Evolutionary conservation across 2,797 vertebrate genomes (phyloP), one percentile per base, ranked within the genome.

Genomic region (Harpagifer antarcticus): DNA sequence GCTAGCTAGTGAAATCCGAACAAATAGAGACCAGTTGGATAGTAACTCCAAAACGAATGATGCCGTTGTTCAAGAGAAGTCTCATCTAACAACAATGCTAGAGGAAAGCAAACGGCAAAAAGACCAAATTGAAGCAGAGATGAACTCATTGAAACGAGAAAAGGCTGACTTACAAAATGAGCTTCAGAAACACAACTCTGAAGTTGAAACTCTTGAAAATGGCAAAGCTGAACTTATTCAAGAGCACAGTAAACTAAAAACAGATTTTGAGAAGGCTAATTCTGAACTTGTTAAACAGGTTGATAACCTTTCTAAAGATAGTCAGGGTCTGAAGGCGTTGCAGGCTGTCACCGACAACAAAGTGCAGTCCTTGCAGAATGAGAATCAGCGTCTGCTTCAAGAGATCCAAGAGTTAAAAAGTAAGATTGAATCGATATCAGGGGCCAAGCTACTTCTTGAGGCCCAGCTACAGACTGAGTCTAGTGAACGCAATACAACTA

Each of bases 401-500:
- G 79, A 93, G 74, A 82, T 81, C 0, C 83, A 94, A 72, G 84
- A 93, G 62, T 71, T 96, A 1, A 90, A 92, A 68, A 54, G 79
- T 19, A 93, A 96, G 83, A 94, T 91, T 27, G 83, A 91, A 0
- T 79, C 83, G 2, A 8, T 96, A 9, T 74, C 86, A 1, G 90
- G 95, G 57, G 93, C 93, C 53, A 97, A 95, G 65, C 63, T 74
- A 31, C 72, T 86, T 44, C 88, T 91, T 0, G 95, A 97, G 75
- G 79, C 83, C 5, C 87, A 86, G 47, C 80, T 96, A 20, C 74
- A 88, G 15, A 86, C 87, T 52, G 84, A 95, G 54, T 82, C 86
- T 9, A 86, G 84, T 83, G 94, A 97, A 67, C 92, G 91, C 17
- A 92, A 90, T 23, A 66, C 86, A 37, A 73, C 94, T 0, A 68